phyloP scores from a whole-genome alignment of 1,140 invertebrate genomes.

The Pseudomyrmex flavicornis region DNA sequence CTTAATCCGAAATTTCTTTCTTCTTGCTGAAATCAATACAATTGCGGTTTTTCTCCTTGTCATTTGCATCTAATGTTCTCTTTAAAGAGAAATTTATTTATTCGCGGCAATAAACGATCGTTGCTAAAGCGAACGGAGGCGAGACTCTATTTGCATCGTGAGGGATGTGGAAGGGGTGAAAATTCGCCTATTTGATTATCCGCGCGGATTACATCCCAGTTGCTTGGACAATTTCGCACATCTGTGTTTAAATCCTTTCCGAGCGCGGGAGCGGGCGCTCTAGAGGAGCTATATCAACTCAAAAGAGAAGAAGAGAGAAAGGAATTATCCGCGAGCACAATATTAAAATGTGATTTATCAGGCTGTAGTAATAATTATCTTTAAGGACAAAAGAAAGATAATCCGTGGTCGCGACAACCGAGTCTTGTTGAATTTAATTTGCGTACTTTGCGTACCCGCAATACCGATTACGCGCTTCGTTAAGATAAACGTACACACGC shows the following conservation, averaged over 20 bases:
- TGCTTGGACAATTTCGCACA: conserved; percentile 54
- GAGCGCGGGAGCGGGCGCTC: neutral
- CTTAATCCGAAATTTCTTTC: conserved; percentile 12
- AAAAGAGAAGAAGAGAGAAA: neutral
- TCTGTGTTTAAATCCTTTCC: conserved; percentile 54
- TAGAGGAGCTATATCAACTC: neutral
- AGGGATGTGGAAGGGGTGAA: conserved; percentile 35
- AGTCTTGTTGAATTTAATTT: conserved; percentile 61
- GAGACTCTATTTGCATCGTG: conserved; percentile 30
- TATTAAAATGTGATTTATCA: conserved; percentile 66
- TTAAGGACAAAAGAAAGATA: conserved; percentile 60
- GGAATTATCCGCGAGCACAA: neutral
- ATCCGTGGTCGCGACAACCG: conserved; percentile 50
- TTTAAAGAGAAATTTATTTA: conserved; percentile 43
- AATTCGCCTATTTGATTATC: conserved; percentile 61
- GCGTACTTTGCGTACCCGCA: conserved; percentile 18
- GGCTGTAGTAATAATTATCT: conserved; percentile 62
- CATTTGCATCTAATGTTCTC: neutral
- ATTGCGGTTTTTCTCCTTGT: neutral
- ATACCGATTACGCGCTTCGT: conserved; percentile 47
- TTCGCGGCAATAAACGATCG: conserved; percentile 46
- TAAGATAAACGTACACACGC: neutral
- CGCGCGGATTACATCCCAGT: conserved; percentile 32
- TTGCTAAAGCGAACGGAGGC: conserved; percentile 11
- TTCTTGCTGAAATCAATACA: neutral